Evolutionary conservation across 2,888 invertebrate genomes (phyloP), one percentile per base, ranked within the genome.

Genomic region (Aphodius granarius): DNA sequence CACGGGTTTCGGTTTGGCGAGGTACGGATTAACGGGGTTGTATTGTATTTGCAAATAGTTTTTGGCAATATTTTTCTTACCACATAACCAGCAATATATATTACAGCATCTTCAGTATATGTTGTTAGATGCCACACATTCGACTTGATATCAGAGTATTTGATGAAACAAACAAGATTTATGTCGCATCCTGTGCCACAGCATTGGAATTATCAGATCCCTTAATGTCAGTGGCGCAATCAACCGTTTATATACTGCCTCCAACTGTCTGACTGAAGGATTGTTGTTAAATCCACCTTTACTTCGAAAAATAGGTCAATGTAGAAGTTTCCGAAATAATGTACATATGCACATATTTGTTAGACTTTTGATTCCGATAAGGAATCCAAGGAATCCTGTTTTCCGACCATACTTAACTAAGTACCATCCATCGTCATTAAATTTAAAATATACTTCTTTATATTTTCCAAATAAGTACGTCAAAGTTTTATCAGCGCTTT

Each of bases 201-300:
- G n/a, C 19, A 68, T 68, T 68, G 70, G 20, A 5, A 20, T 68
- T 68, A 18, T 19, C 19, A 18, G 17, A 16, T 19, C 19, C 22
- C 19, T 68, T 68, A n/a, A 68, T 20, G 16, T 68, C 70, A n/a
- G 22, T 17, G 17, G 19, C 19, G 19, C 22, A 17, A 68, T n/a
- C 19, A 68, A 16, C 19, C 22, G 16, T 21, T 68, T 71, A 71
- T 16, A 23, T 18, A 17, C 62, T 5, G 23, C 43, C 71, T 81
- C 79, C 5, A 80, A 71, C 73, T 82, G 80, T 70, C 75, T 74
- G 3, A 79, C 43, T 64, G 76, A 80, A 66, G 81, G 79, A 73
- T 80, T 81, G 23, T 81, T 81, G 77, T 80, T 81, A 79, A 79
- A 79, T 4, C 78, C 78, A 43, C 80, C 80, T 19, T 79, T 63